Evolutionary conservation across 2,888 invertebrate genomes (phyloP).

Genomic region (Leptopterna dolabrata): DNA sequence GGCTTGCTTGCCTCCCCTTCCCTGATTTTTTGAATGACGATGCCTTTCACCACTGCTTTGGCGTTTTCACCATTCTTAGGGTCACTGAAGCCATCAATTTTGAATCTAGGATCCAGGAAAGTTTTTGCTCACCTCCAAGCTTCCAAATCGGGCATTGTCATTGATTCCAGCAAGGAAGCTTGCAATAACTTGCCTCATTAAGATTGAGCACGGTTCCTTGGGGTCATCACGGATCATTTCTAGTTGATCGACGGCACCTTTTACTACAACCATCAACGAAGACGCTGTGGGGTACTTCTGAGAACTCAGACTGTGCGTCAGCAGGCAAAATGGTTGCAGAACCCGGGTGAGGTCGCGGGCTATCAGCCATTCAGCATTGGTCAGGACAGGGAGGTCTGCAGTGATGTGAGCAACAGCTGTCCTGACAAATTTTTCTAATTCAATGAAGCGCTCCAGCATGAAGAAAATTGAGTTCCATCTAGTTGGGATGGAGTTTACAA

Average conservation of each 20-base stretch:
- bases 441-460: constrained; percentile 6
- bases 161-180: background rate
- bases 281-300: constrained; percentile 29
- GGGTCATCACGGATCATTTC: background rate
- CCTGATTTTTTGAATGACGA: too few species aligned
- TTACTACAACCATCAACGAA: background rate
- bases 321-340: background rate
- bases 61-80: background rate
- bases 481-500: constrained; percentile 35
- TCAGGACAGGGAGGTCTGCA: constrained; percentile 7
- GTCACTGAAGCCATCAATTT: constrained; percentile 42
- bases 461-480: constrained; percentile 30
- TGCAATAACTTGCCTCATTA: background rate
- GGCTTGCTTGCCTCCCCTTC: too few species aligned
- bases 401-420: constrained; percentile 23
- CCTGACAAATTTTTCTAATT: constrained; percentile 1
- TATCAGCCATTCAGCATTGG: background rate
- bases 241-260: background rate
- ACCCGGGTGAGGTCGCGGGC: background rate
- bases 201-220: background rate
- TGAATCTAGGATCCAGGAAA: constrained; percentile 19
- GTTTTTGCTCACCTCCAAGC: constrained; percentile 3
- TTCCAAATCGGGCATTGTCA: background rate
- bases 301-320: background rate
- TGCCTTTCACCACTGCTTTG: background rate